A percentile compares a stretch with the other conserved stretches of the same genome.
These are phyloP conservation scores for Nomada flava DNA, from an alignment of 2,888 invertebrate genomes.

Conservation along the genomic window DNA sequence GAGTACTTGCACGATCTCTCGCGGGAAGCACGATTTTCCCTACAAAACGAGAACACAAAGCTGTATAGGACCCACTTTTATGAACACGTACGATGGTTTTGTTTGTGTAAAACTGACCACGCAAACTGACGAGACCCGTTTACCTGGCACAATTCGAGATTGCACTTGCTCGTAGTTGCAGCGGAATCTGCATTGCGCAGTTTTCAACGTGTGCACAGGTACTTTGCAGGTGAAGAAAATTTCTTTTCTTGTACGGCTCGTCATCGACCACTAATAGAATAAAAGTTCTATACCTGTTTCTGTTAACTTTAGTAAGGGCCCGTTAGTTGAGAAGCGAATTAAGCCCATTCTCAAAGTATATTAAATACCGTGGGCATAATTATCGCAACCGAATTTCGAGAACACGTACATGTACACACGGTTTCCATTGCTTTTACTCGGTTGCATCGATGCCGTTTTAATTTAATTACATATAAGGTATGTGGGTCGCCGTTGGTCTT, in stretches of 20 bases:
- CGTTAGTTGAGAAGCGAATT: background rate
- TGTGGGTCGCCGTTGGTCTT: slow-evolving; percentile 47
- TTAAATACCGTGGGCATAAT: slow-evolving; percentile 32
- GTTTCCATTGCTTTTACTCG: background rate
- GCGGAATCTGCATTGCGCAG: slow-evolving; percentile 22
- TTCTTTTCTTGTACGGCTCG: background rate
- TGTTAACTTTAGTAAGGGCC: background rate
- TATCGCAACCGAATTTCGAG: background rate
- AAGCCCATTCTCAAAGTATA: background rate
- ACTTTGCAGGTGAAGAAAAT: slow-evolving; percentile 14
- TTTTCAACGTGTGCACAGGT: too few species aligned
- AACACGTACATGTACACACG: background rate
- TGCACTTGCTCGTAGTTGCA: slow-evolving; percentile 15
- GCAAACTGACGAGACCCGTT: slow-evolving; percentile 14
- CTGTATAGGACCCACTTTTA: background rate
- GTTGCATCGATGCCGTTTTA: slow-evolving; percentile 8
- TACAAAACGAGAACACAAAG: background rate
- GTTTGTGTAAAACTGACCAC: background rate
- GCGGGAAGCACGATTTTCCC: slow-evolving; percentile 7
- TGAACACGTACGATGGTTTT: background rate
- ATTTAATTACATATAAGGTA: slow-evolving; percentile 43
- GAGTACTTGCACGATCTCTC: slow-evolving; percentile 8
- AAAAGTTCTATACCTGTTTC: background rate
- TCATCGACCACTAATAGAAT: background rate
- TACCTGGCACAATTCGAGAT: slow-evolving; percentile 3